phyloP scores from a whole-genome alignment of 1,140 invertebrate species.

The Heterodera schachtii region DNA sequence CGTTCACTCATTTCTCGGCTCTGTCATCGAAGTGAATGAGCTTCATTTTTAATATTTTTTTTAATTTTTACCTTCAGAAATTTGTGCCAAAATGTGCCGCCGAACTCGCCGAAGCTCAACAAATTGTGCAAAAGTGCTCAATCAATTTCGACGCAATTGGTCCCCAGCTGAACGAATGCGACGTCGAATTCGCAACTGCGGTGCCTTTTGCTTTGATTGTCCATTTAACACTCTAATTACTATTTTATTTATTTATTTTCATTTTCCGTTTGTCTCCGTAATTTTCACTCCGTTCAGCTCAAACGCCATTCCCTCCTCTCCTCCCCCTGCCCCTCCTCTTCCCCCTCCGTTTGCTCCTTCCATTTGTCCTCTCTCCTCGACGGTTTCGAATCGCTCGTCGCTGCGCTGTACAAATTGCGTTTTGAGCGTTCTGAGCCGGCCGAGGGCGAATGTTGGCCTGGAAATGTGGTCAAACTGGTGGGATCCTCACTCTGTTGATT shows the following conservation, averaged over 20 bases:
- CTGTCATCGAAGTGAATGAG: slow-evolving; percentile 47
- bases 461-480: slow-evolving; percentile 60
- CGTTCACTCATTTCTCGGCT: slow-evolving; percentile 52
- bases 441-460: slow-evolving; percentile 56
- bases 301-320: slow-evolving; percentile 16
- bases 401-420: slow-evolving; percentile 47
- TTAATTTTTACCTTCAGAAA: not conserved
- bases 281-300: not conserved
- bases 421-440: slow-evolving; percentile 45
- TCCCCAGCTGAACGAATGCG: slow-evolving; percentile 37
- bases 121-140: slow-evolving; percentile 17
- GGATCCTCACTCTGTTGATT: slow-evolving; percentile 23
- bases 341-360: slow-evolving; percentile 33
- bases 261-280: slow-evolving; percentile 15
- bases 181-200: slow-evolving; percentile 44
- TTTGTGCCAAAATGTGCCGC: slow-evolving; percentile 8
- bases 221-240: not conserved
- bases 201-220: not conserved
- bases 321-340: slow-evolving; percentile 26
- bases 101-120: slow-evolving; percentile 18
- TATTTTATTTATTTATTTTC: not conserved
- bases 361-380: slow-evolving; percentile 34
- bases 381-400: slow-evolving; percentile 42
- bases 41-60: not conserved
- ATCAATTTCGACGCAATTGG: slow-evolving; percentile 4